Evolutionary conservation across 2,888 invertebrate species (phyloP), one percentile per base, ranked within the genome.

Genomic region (Blastobasis lacticolella): DNA sequence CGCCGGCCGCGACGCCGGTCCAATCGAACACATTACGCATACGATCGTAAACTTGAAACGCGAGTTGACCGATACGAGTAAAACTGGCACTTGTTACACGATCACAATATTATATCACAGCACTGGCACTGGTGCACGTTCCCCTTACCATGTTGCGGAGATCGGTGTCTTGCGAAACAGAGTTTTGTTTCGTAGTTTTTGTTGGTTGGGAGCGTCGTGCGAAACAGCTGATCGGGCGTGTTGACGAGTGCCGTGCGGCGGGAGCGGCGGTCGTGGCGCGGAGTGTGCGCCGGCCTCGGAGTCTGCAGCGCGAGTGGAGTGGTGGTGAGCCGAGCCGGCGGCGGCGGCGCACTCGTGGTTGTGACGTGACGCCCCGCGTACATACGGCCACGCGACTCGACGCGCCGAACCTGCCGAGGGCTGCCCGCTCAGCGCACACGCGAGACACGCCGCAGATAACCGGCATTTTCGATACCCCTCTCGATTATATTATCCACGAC

Each of bases 231-330:
- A 81, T 81, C 76, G 78, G 64, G 67, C 71, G 63, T 69, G 75
- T 68, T 72, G 65, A 66, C 69, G 64, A 64, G 57, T 59, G 56
- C 52, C 57, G 61, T 60, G 66, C 64, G 61, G 60, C 23, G 61
- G 58, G 71, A 66, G 71, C 66, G 68, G 66, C 64, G 69, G 54
- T 72, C 67, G 68, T 23, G 23, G 23, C 49, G 37, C 69, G 69
- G 71, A 71, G 71, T 73, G 83, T 78, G 74, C 75, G 75, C 65
- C 70, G 63, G 65, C 73, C 64, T 62, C 73, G 80, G 73, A 70
- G 81, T 74, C 77, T 73, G 81, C 74, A 75, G 76, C 78, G 79
- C 81, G 81, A 87, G 81, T 87, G 87, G 75, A 75, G 75, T 23
- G 23, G 23, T 23, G 23, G 23, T 23, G 23, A 23, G 23, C 23